phyloP scores from a whole-genome alignment of 2,113 vertebrate species.

The Elephas maximus region DNA sequence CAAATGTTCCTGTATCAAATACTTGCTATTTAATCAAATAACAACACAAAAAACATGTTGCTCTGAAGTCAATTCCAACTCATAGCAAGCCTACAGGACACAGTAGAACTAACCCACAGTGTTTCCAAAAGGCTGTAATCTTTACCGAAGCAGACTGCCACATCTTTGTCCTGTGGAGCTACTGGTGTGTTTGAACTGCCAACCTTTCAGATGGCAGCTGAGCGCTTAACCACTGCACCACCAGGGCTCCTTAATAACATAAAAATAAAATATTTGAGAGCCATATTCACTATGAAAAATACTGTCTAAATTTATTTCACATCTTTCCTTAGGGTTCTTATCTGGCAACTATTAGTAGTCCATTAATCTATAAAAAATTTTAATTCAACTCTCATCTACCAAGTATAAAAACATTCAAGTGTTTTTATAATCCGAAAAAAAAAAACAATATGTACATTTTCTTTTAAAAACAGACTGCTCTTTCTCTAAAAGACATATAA shows the following conservation, averaged over 20 bases:
- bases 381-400: background rate
- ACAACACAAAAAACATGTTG: background rate
- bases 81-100: background rate
- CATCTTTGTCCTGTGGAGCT: no score
- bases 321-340: conserved; percentile 34
- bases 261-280: conserved; percentile 12
- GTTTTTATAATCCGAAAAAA: conserved; percentile 39
- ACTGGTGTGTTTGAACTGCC: no score
- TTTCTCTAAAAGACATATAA: background rate
- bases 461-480: background rate
- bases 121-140: background rate
- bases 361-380: conserved; percentile 35
- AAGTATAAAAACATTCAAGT: conserved; percentile 39
- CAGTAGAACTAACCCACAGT: background rate
- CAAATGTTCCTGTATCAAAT: conserved; percentile 46
- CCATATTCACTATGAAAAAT: conserved; percentile 34
- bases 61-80: background rate
- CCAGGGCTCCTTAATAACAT: background rate
- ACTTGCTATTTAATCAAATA: background rate
- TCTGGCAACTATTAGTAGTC: background rate
- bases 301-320: background rate
- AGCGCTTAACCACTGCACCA: background rate
- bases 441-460: background rate
- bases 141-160: background rate
- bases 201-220: no score